A percentile compares a stretch with the other conserved stretches of the same genome.
These are phyloP conservation scores for Drosophila atroscutellata DNA, from an alignment of 2,888 invertebrate genomes.

Conservation along the genomic window DNA sequence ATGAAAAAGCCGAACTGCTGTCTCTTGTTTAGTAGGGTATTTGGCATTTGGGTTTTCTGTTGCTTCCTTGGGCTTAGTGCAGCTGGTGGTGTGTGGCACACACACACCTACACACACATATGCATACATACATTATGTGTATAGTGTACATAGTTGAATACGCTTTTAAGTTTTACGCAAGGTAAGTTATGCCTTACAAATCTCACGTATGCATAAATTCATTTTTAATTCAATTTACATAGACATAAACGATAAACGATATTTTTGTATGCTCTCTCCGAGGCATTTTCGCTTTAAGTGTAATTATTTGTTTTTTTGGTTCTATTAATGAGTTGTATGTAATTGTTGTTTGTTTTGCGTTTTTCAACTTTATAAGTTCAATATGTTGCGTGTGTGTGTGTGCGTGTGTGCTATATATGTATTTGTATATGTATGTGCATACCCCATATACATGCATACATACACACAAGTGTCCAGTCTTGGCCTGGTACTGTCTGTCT, in stretches of 20 bases:
- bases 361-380: slow-evolving; percentile 7
- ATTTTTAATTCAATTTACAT: slow-evolving; percentile 26
- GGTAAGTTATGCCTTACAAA: slow-evolving; percentile 57
- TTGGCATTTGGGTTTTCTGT: slow-evolving; percentile 15
- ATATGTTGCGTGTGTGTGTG: slow-evolving; percentile 5
- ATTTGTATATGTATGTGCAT: slow-evolving; percentile 5
- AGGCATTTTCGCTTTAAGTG: slow-evolving; percentile 21
- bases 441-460: not conserved
- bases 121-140: slow-evolving; percentile 33
- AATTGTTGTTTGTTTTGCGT: slow-evolving; percentile 9
- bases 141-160: slow-evolving; percentile 47
- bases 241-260: slow-evolving; percentile 19
- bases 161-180: slow-evolving; percentile 60
- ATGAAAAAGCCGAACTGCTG: slow-evolving; percentile 10
- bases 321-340: slow-evolving; percentile 10
- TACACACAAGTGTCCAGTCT: slow-evolving; percentile 26
- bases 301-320: not conserved
- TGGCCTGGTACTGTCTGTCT: slow-evolving; percentile 32
- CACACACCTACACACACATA: slow-evolving; percentile 6
- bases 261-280: slow-evolving; percentile 15
- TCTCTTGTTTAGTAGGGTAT: slow-evolving; percentile 31
- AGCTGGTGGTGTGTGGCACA: slow-evolving; percentile 35
- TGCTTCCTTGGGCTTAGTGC: slow-evolving; percentile 35
- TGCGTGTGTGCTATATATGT: not conserved
- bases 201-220: slow-evolving; percentile 46